These are phyloP conservation scores for Drosophila lutescens DNA, from an alignment of 2,888 invertebrate species.

Conservation along the genomic window DNA sequence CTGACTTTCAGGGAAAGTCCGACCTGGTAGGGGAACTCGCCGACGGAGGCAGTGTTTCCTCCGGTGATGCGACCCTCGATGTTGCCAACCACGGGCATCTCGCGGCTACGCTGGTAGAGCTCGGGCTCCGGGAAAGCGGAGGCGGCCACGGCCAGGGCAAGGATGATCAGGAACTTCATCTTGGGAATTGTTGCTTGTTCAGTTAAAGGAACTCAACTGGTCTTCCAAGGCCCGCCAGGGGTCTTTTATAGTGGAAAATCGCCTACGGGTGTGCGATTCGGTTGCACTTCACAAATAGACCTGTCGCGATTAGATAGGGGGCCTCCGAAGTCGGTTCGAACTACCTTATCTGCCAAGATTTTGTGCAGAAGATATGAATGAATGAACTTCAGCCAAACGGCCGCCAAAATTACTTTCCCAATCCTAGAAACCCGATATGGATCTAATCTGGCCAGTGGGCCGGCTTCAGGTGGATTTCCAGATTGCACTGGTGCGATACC, in stretches of 20 bases:
- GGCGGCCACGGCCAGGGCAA: constrained; percentile 67
- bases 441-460: constrained; percentile 22
- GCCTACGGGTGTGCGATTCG: constrained; percentile 31
- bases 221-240: background rate
- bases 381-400: constrained; percentile 31
- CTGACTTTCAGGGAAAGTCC: constrained; percentile 57
- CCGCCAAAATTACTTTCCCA: constrained; percentile 34
- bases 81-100: constrained; percentile 59
- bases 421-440: constrained; percentile 2
- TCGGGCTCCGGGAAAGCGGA: constrained; percentile 60
- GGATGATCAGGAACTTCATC: constrained; percentile 77
- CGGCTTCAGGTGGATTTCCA: constrained; percentile 5
- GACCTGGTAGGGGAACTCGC: constrained; percentile 74
- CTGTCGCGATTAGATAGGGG: constrained; percentile 55
- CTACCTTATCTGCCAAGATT: constrained; percentile 27
- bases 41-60: constrained; percentile 51
- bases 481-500: background rate
- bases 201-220: constrained; percentile 58
- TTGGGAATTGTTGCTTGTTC: constrained; percentile 47
- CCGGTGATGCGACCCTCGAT: constrained; percentile 66
- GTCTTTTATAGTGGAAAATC: constrained; percentile 54
- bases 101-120: constrained; percentile 43
- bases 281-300: constrained; percentile 26
- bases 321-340: constrained; percentile 9
- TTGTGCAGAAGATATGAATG: constrained; percentile 20